Base-by-base conservation (phyloP, 1,140 invertebrate genomes). In the Calephelis virginiensis region DNA sequence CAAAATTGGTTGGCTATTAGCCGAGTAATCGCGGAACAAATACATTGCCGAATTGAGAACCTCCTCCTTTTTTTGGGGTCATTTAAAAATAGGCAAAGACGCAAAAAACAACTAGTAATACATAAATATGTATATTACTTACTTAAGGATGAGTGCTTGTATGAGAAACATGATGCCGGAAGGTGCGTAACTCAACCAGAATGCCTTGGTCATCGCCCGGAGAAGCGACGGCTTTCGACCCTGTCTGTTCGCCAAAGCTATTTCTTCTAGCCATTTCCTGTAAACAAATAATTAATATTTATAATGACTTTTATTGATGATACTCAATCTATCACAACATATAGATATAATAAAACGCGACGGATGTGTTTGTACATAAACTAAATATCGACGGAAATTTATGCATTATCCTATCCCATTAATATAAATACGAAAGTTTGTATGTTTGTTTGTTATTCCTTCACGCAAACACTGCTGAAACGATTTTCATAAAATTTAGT, bases 251-350 rank as follows among this genome's bases (percentile, higher is more conserved):
- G 89, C 89, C 67, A 89, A 73, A 66, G 86, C 80, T 67, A 90
- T 87, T 81, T 91, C 87, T 80, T 90, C 87, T 47, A 89, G 65
- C 89, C 89, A 91, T 89, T 91, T 91, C 78, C 89, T 91, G 84
- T 78, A 81, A 84, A 80, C 67, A 84, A 80, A 76, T 17, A 56
- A 66, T 62, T 56, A 50, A 61, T 61, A 61, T 61, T 38, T 61
- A 61, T 38, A 8, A 45, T 67, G 13, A 69, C 6, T 67, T 63
- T 64, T 28, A 28, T 62, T 53, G 37, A 62, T 63, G 14, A 53
- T 40, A 66, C 47, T 28, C 14, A 48, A 17, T 9, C 10, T 53
- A 63, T 63, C 13, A 62, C 9, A 62, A 45, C 8, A 43, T 8
- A 62, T 63, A 28, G 11, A 1, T 11, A 13, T 40, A 40, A n/a